Conservation (phyloP, 2,797 vertebrate genomes). For the Anguilla anguilla region DNA sequence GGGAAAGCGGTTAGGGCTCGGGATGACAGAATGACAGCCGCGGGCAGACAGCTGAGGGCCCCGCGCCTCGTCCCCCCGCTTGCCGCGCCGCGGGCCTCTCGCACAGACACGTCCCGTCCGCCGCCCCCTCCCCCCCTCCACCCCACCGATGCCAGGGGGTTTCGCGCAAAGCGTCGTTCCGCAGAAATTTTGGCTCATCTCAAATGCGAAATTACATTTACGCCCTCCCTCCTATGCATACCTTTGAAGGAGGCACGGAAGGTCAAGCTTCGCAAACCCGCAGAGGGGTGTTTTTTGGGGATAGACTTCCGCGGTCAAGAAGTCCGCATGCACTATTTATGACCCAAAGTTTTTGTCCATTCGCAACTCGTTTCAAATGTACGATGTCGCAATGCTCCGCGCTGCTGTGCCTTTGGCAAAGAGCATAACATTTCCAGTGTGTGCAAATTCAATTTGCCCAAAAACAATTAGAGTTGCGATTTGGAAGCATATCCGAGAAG, state of each 20-base stretch:
- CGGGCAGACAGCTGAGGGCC: conserved; percentile 40
- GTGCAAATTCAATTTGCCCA: conserved; percentile 25
- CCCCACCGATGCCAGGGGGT: conserved; percentile 61
- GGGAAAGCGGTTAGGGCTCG: conserved; percentile 74
- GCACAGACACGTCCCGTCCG: conserved; percentile 64
- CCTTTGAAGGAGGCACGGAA: neutral
- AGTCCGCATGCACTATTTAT: conserved; percentile 19
- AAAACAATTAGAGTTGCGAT: conserved; percentile 3
- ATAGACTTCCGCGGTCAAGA: neutral
- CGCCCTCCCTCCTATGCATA: neutral
- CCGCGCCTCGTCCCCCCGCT: conserved; percentile 39
- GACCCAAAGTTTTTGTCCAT: neutral
- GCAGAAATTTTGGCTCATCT: conserved; percentile 55
- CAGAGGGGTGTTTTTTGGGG: neutral
- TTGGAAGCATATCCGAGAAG: neutral
- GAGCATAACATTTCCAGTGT: conserved; percentile 29
- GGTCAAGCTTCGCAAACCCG: conserved; percentile 1
- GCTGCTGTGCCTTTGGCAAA: neutral
- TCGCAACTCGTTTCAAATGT: neutral
- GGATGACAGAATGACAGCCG: conserved; percentile 80
- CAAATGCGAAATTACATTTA: neutral
- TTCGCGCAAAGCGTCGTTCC: conserved; percentile 74
- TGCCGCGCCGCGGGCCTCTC: conserved; percentile 55
- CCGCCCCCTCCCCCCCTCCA: conserved; percentile 52
- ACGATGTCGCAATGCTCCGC: neutral